Base-by-base conservation (phyloP, 2,797 vertebrate genomes). In the Varecia variegata region DNA sequence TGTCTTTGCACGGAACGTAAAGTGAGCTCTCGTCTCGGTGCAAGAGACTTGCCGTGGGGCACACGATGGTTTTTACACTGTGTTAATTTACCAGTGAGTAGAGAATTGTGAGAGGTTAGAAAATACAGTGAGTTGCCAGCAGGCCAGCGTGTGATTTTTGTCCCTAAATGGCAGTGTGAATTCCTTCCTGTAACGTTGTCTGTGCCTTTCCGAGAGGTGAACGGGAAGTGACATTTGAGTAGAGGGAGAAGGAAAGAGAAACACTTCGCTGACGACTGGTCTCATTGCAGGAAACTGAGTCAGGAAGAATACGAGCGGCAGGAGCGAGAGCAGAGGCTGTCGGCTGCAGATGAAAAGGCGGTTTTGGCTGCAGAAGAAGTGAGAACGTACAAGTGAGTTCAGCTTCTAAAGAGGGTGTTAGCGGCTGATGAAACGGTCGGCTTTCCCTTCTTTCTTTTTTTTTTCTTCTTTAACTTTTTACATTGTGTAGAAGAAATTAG, bases 251-350 rank as follows among this genome's bases (percentile, higher is more conserved):
- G 23, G 20, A 65, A 52, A 12, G 12, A 85, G 65, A 93, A 35
- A 21, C 56, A 52, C 12, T 23, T 13, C 7, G 27, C 15, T n/a
- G 86, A 80, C 52, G 85, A 1, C 30, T 56, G 62, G 23, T 91
- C 93, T 84, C 73, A 35, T 91, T 95, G 82, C 98, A 99, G 99
- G 98, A 99, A 99, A 97, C 92, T 99, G 96, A 99, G 99, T 0
- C 99, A 99, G 94, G 99, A 99, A 90, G 99, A 99, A 92, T 98
- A 99, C 65, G 99, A 99, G 96, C 99, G 99, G 21, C 99, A 99
- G 76, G 99, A 99, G 97, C 99, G 99, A 97, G 99, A 99, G 97
- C 99, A 97, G 77, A 99, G 99, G 97, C 98, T 99, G 56, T 98
- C 99, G 0, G 99, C 99, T 96, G 99, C 99, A 35, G 99, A 99